Base-by-base conservation (phyloP, 2,797 vertebrate genomes). In the Microctenopoma lineatum region DNA sequence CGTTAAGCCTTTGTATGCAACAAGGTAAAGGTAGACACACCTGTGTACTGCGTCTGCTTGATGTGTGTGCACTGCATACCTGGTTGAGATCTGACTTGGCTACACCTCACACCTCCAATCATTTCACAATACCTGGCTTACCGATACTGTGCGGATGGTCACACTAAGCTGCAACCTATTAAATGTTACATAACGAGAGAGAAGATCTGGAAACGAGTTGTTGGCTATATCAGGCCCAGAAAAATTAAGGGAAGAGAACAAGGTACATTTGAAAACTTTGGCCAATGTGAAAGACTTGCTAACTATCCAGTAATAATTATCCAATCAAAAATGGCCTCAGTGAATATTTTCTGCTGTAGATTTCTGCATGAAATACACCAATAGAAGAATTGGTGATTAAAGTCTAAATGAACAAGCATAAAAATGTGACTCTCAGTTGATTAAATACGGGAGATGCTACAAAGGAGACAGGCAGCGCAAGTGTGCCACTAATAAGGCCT, bases 401-500 rank as follows among this genome's bases (percentile, higher is more conserved):
- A n/a, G 21, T 14, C 13, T 16, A 5, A 8, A 11, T 1, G 3
- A n/a, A n/a, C 46, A 13, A 45, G 52, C 4, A 21, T 41, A 47
- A 10, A 52, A 66, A 34, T 0, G 14, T 29, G 45, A 13, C 56
- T 66, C 54, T 47, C 1, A 25, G 66, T 1, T 53, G 57, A 79
- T 77, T 70, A 32, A 74, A 75, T 59, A 27, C 52, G 70, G 38
- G 64, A 65, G 70, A 57, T 77, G 77, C 61, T 45, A 60, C 34
- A 65, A 64, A 67, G 55, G 74, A 87, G 70, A 58, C 69, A 62
- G 80, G 77, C 70, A 75, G 77, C 42, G 63, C 59, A 44, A 77
- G 84, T 66, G 87, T 90, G 80, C 89, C 89, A 84, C 93, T 94
- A 95, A 94, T 93, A 95, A 95, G 92, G 86, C 83, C 83, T 90